Evolutionary conservation across 2,113 vertebrate genomes (phyloP), one percentile per base, ranked within the genome.

Genomic region (Lucifuga dentata): DNA sequence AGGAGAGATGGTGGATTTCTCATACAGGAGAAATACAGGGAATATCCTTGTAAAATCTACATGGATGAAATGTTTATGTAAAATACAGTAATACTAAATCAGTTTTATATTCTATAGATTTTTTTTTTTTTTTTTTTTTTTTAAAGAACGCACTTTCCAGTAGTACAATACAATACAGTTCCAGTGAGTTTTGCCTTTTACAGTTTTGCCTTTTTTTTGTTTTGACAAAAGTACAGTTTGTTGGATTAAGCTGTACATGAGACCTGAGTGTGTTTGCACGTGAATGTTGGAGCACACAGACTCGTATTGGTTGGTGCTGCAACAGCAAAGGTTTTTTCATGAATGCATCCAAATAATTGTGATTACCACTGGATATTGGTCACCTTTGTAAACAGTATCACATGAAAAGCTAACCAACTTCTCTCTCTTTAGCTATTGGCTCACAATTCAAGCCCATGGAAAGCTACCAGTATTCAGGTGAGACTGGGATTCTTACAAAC

Each of bases 391-490:
- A 11, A 44, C 32, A 10, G 4, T 56, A n/a, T 13, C 13, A 10
- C 24, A 35, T 19, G 24, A 9, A 5, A 24, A 72, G n/a, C n/a
- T 23, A 1, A 0, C 46, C 49, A 3, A 16, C 73, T 45, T 80
- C 20, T 60, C 46, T 48, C 41, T 82, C 85, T 76, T 2, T 77
- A 99, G 98, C 96, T 56, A 97, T 99, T 50, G 96, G 96, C 68
- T 99, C 98, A 61, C 98, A 97, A 43, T 99, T 99, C 90, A 99
- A 98, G 74, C 97, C 97, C 39, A 95, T 98, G 91, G 98, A 99
- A 71, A 97, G 92, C 89, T 98, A 97, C 78, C 96, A 98, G 81
- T 99, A 99, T 73, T 99, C 98, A 91, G 98, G 98, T 99, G 26
- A 93, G 94, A 90, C 10, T 8, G 38, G 5, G 3, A 44, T 29